Evolutionary conservation across 2,797 vertebrate species (phyloP), one percentile per base, ranked within the genome.

Genomic region (Micropoecilia bifurca): DNA sequence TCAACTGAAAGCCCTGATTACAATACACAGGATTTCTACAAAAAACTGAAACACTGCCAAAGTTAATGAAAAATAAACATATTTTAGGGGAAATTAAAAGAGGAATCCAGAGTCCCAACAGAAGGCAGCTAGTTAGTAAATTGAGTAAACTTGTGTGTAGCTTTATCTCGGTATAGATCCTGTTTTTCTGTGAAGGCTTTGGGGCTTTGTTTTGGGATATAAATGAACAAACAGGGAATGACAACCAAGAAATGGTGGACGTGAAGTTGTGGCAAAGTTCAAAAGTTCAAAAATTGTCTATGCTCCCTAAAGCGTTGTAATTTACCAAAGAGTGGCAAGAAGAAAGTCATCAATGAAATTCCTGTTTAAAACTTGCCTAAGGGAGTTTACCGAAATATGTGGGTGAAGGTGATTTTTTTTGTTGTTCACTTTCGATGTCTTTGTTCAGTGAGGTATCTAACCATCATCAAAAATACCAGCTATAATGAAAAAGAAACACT

Each of bases 1-100:
- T n/a, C 55, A 28, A 28, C 30, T 4, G 3, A 59, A 12, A 59
- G 25, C n/a, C 48, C 48, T 78, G 74, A 80, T 78, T 47, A 39
- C 36, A 78, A 55, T 78, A 6, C 28, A 59, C 8, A 4, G 28
- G 57, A 14, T 13, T 59, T 59, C 41, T 14, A 12, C 6, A 22
- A 47, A 16, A 28, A 30, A 61, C 10, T 46, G 46, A 61, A n/a
- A 45, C 39, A 43, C 22, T 45, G 43, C 25, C 41, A 45, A 45
- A 45, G 12, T 30, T 30, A 30, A 28, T 59, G 28, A 14, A 28
- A 28, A 13, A 12, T 30, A 59, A 59, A 59, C n/a, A 59, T 71
- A 25, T 12, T 25, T 69, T 41, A 13, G 43, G 39, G 41, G 41
- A 14, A 71, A 71, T 43, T n/a, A 71, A 28, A n/a, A 39, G 3